Conservation (phyloP, 2,888 invertebrate genomes). For the Drosophila nr. fundita region DNA sequence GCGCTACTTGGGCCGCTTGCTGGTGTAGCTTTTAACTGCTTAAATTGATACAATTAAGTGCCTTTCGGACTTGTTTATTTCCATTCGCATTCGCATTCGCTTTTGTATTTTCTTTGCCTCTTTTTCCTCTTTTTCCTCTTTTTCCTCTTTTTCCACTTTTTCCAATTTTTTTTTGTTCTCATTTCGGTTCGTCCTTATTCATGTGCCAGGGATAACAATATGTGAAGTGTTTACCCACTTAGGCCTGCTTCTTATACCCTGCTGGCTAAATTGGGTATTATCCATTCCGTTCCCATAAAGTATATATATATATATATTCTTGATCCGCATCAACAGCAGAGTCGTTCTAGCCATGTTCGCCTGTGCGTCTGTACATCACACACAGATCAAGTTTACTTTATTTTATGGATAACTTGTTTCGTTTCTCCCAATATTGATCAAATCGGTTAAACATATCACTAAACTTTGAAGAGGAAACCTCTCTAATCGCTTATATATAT, state of each 20-base stretch:
- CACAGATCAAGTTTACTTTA: neutral
- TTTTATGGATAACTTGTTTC: neutral
- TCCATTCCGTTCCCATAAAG: neutral
- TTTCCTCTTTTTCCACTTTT: neutral
- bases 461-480: neutral
- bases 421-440: neutral
- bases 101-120: conserved; percentile 13
- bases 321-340: neutral
- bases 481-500: neutral
- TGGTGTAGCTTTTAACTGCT: conserved; percentile 59
- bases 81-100: conserved; percentile 42
- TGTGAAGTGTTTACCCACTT: conserved; percentile 60
- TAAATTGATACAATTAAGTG: conserved; percentile 77
- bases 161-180: conserved; percentile 1
- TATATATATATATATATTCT: neutral
- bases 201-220: conserved; percentile 55
- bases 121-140: neutral
- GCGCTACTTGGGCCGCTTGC: neutral
- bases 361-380: neutral
- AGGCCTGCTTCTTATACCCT: conserved; percentile 13
- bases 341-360: neutral
- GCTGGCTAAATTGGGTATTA: neutral
- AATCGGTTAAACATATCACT: neutral
- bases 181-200: neutral
- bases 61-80: conserved; percentile 68